Evolutionary conservation across 2,797 vertebrate genomes (phyloP), one percentile per base, ranked within the genome.

Genomic region (Chaenodraco wilsoni): DNA sequence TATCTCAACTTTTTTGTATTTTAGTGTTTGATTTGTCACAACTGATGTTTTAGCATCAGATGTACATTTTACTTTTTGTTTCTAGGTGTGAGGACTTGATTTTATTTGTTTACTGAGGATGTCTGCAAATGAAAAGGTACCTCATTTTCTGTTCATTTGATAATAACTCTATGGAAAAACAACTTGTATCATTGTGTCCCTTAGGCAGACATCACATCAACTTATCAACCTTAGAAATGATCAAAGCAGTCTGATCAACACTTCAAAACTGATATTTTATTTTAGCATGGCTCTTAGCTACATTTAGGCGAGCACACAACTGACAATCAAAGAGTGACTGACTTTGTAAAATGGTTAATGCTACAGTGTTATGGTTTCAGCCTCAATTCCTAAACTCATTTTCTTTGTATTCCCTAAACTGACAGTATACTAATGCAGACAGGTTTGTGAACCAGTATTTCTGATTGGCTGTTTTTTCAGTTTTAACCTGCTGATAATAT

Each of bases 241-340:
- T 55, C 44, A 14, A 49, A 55, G 19, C 57, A 8, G 7, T 55
- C 61, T 84, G 50, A 83, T 64, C 44, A 23, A 74, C 37, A 46
- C 58, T 66, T 59, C 16, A 41, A 50, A 56, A 9, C 45, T 16
- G 27, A 51, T 17, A 9, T 70, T 66, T 72, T 45, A 60, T 27
- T 63, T 12, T 48, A 54, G 58, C 31, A 54, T 55, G 40, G 64
- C 67, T 68, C 15, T 49, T 9, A 59, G 19, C 56, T 62, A 52
- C 52, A 3, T 21, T 8, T 19, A 1, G 21, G 5, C 33, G 2
- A 72, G 27, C 57, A 33, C 49, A 51, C 40, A 82, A 76, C 80
- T 85, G 88, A 89, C 88, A 87, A 88, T 91, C 83, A 63, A 63
- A 82, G 56, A 72, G 46, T 62, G 48, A 31, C 62, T 71, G 69